phyloP scores from a whole-genome alignment of 2,888 invertebrate genomes.

The Ophion ellenae region DNA sequence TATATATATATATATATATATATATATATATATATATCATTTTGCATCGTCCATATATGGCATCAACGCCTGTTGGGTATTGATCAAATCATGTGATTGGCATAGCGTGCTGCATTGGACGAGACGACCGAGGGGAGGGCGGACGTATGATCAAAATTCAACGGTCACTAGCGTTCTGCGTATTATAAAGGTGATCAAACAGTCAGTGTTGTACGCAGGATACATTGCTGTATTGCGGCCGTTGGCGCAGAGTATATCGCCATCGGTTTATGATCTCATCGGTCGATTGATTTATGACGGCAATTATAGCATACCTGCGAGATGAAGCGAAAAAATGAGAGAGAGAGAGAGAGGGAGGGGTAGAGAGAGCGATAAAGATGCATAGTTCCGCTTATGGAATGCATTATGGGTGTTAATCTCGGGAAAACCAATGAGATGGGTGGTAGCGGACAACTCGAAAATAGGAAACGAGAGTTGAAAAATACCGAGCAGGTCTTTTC shows the following conservation, averaged over 20 bases:
- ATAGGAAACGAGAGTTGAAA: slow-evolving; percentile 38
- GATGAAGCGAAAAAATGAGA: slow-evolving; percentile 42
- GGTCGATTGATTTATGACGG: slow-evolving; percentile 83
- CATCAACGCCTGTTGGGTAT: slow-evolving; percentile 12
- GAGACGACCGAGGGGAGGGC: slow-evolving; percentile 66
- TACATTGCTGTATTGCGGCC: slow-evolving; percentile 63
- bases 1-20: no score
- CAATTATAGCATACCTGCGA: slow-evolving; percentile 83
- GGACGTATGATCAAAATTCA: slow-evolving; percentile 78
- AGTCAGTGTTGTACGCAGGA: slow-evolving; percentile 75
- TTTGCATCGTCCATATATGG: neutral
- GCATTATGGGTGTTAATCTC: slow-evolving; percentile 83
- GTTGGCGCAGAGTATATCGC: slow-evolving; percentile 81
- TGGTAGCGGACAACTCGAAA: slow-evolving; percentile 51
- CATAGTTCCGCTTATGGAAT: slow-evolving; percentile 81
- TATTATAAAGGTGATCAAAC: slow-evolving; percentile 67
- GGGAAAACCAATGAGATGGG: slow-evolving; percentile 79
- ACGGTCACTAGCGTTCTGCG: slow-evolving; percentile 73
- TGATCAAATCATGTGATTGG: slow-evolving; percentile 36
- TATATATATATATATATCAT: neutral
- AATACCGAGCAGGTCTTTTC: slow-evolving; percentile 51
- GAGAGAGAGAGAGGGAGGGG: slow-evolving; percentile 57
- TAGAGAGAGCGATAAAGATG: slow-evolving; percentile 73
- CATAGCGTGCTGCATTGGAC: slow-evolving; percentile 72
- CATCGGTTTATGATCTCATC: slow-evolving; percentile 84